These are phyloP conservation scores for Thermophis baileyi DNA, from an alignment of 2,113 vertebrate species.

Conservation along the genomic window DNA sequence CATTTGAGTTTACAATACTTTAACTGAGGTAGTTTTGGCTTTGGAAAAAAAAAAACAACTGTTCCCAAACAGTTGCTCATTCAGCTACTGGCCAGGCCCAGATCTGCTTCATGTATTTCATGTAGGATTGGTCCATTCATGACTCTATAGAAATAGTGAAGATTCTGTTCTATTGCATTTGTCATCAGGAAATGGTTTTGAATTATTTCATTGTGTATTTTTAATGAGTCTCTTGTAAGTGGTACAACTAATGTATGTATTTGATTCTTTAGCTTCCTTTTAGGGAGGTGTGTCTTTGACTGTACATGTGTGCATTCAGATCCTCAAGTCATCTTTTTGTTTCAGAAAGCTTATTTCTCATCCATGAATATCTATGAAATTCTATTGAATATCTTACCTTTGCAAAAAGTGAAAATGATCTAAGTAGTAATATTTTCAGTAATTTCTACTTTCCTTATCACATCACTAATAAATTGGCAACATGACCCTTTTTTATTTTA, in stretches of 20 bases:
- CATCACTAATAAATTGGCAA: slow-evolving; percentile 43
- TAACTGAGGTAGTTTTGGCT: background rate
- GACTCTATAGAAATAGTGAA: background rate
- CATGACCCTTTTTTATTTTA: slow-evolving; percentile 50
- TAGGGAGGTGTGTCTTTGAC: background rate
- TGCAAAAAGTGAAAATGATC: background rate
- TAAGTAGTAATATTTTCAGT: slow-evolving; percentile 15
- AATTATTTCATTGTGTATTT: background rate
- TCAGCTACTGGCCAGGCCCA: background rate
- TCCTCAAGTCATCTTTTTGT: background rate
- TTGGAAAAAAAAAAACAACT: background rate
- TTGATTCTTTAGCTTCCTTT: background rate
- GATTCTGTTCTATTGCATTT: background rate
- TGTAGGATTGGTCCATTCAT: background rate
- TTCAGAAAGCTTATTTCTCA: slow-evolving; percentile 21
- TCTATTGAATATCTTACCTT: slow-evolving; percentile 9
- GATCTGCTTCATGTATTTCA: background rate
- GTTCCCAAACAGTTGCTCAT: background rate
- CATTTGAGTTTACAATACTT: background rate
- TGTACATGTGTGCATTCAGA: background rate
- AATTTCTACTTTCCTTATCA: slow-evolving; percentile 43
- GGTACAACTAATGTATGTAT: background rate
- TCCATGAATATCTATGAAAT: slow-evolving; percentile 21
- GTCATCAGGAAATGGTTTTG: background rate
- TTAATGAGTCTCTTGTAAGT: background rate